A percentile compares a stretch with the other conserved stretches of the same genome.
Conservation (phyloP, 2,797 vertebrate genomes). For the Acanthurus lineatus region DNA sequence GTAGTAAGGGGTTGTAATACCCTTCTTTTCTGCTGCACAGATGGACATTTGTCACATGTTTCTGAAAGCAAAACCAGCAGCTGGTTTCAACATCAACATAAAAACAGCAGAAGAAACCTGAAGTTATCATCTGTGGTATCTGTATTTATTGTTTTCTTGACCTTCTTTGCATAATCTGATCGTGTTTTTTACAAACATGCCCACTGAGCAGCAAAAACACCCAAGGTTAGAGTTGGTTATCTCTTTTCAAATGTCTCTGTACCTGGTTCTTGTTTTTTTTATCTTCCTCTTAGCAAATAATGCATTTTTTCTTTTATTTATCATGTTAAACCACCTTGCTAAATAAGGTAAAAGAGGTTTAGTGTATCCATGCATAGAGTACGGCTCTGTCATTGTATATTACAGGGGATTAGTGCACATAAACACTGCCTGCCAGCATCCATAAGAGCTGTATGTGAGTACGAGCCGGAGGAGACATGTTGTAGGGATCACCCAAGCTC, state of each 20-base stretch:
- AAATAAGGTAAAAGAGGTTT: slow-evolving; percentile 58
- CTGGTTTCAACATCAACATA: slow-evolving; percentile 1
- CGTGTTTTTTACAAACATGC: not conserved
- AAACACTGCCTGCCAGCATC: slow-evolving; percentile 65
- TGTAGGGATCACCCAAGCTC: slow-evolving; percentile 21
- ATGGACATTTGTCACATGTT: slow-evolving; percentile 3
- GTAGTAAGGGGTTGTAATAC: not conserved
- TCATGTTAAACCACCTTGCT: slow-evolving; percentile 24
- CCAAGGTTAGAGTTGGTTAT: not conserved
- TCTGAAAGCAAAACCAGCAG: not conserved
- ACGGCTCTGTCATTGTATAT: slow-evolving; percentile 34
- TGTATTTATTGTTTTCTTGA: not conserved
- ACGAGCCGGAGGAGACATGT: slow-evolving; percentile 10
- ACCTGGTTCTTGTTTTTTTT: not conserved
- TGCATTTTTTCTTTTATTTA: not conserved
- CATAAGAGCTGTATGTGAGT: slow-evolving; percentile 29
- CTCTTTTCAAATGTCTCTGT: not conserved
- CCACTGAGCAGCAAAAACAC: not conserved
- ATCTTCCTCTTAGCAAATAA: slow-evolving; percentile 16
- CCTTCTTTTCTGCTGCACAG: slow-evolving; percentile 3
- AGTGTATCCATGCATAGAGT: slow-evolving; percentile 25
- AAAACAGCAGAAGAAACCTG: slow-evolving; percentile 13
- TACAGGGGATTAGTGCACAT: slow-evolving; percentile 62
- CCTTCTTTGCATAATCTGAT: not conserved
- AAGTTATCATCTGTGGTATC: not conserved